Percentiles rank a stretch among this genome's conserved stretches.
Evolutionary conservation across 2,113 vertebrate species (phyloP).

Genomic region (Meleagris gallopavo): DNA sequence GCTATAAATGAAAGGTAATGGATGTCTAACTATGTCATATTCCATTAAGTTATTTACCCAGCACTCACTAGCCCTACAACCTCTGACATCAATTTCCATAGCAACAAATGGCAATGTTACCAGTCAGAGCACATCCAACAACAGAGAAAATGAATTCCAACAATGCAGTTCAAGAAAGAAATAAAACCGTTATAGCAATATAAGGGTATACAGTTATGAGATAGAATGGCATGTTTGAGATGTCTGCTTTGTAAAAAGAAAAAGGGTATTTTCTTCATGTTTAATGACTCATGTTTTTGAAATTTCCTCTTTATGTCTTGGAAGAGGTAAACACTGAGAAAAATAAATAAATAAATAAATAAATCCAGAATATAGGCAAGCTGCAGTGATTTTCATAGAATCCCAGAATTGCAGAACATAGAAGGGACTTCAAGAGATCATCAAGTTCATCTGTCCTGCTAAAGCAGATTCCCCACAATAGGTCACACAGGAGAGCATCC

Average conservation of each 20-base stretch:
- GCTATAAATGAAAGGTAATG: constrained; percentile 51
- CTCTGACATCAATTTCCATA: constrained; percentile 53
- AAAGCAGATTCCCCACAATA: too few relatives aligned
- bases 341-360: not conserved
- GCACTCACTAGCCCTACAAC: not conserved
- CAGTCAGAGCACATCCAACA: constrained; percentile 10
- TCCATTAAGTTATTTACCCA: constrained; percentile 52
- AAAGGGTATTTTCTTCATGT: not conserved
- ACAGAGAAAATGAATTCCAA: not conserved
- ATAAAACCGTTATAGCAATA: not conserved
- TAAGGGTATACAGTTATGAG: not conserved
- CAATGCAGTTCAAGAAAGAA: not conserved
- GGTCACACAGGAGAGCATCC: too few relatives aligned
- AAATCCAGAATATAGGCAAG: not conserved
- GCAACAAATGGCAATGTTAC: constrained; percentile 49
- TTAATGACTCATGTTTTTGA: not conserved
- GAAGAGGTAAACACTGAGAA: not conserved
- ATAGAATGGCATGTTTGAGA: not conserved
- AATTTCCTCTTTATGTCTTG: not conserved
- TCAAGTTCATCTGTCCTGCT: too few relatives aligned
- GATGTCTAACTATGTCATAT: constrained; percentile 26
- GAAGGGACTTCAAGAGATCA: too few relatives aligned
- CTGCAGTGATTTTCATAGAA: not conserved
- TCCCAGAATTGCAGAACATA: too few relatives aligned
- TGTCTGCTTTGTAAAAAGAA: not conserved